Evolutionary conservation across 2,888 invertebrate genomes (phyloP).

Genomic region (Lamellibrachia satsuma): DNA sequence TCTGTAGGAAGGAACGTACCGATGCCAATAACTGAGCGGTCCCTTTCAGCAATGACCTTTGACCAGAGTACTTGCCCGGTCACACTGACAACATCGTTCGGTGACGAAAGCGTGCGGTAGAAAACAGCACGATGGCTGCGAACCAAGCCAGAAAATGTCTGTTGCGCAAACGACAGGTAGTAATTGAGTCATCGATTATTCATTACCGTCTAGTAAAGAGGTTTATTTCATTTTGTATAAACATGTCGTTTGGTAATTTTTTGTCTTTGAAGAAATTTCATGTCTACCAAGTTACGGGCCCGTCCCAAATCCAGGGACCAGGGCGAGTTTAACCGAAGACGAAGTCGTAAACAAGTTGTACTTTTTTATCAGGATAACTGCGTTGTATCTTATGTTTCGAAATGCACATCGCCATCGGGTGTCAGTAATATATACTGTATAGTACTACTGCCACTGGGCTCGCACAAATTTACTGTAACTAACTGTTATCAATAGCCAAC

Average conservation of each 20-base stretch:
- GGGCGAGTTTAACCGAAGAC: not conserved
- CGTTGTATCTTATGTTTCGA: not conserved
- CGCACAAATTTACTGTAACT: too few relatives aligned
- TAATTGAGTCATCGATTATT: not conserved
- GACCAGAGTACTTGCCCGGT: not conserved
- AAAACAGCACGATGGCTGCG: slow-evolving; percentile 10
- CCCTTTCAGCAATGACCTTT: not conserved
- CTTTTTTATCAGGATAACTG: not conserved
- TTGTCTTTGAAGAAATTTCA: not conserved
- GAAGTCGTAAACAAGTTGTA: not conserved
- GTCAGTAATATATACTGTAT: too few relatives aligned
- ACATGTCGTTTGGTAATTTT: not conserved
- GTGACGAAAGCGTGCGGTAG: not conserved
- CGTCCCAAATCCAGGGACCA: not conserved
- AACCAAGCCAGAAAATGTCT: not conserved
- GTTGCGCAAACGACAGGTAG: not conserved
- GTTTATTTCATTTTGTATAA: not conserved
- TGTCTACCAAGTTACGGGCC: not conserved
- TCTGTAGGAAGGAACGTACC: not conserved
- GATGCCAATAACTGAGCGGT: not conserved
- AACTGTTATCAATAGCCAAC: too few relatives aligned
- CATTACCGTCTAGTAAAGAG: not conserved
- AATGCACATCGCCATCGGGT: too few relatives aligned
- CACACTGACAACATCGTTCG: not conserved
- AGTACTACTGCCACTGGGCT: too few relatives aligned